Conservation (phyloP, 1,140 invertebrate genomes). For the Drosophila lacertosa region DNA sequence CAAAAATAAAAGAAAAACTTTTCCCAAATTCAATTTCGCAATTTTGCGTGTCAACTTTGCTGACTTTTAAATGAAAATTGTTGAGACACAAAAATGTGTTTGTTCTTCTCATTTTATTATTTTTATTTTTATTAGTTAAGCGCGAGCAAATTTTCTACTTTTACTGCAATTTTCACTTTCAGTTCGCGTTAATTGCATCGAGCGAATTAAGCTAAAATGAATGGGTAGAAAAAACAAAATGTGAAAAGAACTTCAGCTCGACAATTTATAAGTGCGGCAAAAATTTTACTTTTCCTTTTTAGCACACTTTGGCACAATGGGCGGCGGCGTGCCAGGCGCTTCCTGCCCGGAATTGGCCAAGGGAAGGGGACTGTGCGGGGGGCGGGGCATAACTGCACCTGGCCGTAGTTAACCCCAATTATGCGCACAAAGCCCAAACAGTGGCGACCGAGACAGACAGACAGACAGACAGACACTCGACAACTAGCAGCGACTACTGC, state of each 20-base stretch:
- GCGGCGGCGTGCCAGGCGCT: constrained; percentile 30
- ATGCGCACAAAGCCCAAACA: constrained; percentile 67
- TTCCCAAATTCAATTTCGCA: constrained; percentile 66
- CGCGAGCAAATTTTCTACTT: constrained; percentile 19
- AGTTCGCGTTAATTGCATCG: constrained; percentile 63
- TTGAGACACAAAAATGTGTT: background rate
- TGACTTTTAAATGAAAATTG: constrained; percentile 37
- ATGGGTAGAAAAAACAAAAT: constrained; percentile 4
- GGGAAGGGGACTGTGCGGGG: constrained; percentile 8
- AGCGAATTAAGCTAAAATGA: constrained; percentile 14
- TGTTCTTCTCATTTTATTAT: no score
- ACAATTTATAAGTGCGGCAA: constrained; percentile 69
- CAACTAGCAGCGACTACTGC: constrained; percentile 12
- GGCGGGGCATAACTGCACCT: constrained; percentile 27
- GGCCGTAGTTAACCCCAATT: constrained; percentile 78
- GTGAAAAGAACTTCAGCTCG: constrained; percentile 37
- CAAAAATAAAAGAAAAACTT: constrained; percentile 40
- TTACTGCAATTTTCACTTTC: constrained; percentile 66
- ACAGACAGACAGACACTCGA: background rate
- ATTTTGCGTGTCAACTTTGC: constrained; percentile 71
- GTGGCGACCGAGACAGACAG: constrained; percentile 27
- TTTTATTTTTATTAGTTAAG: constrained; percentile 6
- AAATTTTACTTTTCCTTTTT: constrained; percentile 74
- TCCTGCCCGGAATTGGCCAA: constrained; percentile 22
- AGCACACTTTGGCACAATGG: constrained; percentile 75